Conservation (phyloP, 2,797 vertebrate species). For the Harpagifer antarcticus region DNA sequence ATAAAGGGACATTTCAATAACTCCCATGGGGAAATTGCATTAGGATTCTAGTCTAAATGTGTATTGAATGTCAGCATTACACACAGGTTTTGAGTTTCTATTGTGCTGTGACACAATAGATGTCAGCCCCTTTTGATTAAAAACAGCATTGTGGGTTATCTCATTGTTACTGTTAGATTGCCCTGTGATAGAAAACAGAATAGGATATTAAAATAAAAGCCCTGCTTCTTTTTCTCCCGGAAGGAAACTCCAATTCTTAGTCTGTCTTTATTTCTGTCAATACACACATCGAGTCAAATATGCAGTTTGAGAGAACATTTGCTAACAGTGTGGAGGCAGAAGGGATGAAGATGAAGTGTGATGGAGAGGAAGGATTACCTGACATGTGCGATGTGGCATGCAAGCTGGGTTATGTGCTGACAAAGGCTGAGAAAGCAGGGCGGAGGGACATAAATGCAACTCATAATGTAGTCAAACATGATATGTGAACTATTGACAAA, state of each 20-base stretch:
- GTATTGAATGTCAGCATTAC: constrained; percentile 27
- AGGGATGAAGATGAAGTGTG: constrained; percentile 61
- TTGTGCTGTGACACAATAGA: constrained; percentile 17
- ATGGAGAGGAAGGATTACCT: constrained; percentile 86
- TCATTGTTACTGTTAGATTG: constrained; percentile 10
- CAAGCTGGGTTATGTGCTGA: constrained; percentile 82
- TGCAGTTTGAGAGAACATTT: constrained; percentile 43
- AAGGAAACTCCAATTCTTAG: constrained; percentile 52
- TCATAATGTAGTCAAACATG: constrained; percentile 25
- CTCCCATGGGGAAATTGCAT: constrained; percentile 16
- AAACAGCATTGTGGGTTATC: constrained; percentile 18
- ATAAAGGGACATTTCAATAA: constrained; percentile 26
- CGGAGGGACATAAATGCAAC: constrained; percentile 54
- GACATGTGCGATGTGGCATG: constrained; percentile 80
- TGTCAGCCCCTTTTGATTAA: constrained; percentile 37
- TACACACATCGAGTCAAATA: constrained; percentile 56
- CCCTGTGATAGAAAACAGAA: constrained; percentile 20
- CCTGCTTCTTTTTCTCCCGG: constrained; percentile 40
- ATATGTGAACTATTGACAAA: not conserved
- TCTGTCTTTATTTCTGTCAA: constrained; percentile 51
- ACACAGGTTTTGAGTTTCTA: constrained; percentile 16
- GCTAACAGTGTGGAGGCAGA: constrained; percentile 31
- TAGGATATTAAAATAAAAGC: constrained; percentile 32
- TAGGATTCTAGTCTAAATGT: constrained; percentile 7
- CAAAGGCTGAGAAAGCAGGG: constrained; percentile 78